Evolutionary conservation across 2,888 invertebrate genomes (phyloP), one percentile per base, ranked within the genome.

Genomic region (Malacosoma neustria): DNA sequence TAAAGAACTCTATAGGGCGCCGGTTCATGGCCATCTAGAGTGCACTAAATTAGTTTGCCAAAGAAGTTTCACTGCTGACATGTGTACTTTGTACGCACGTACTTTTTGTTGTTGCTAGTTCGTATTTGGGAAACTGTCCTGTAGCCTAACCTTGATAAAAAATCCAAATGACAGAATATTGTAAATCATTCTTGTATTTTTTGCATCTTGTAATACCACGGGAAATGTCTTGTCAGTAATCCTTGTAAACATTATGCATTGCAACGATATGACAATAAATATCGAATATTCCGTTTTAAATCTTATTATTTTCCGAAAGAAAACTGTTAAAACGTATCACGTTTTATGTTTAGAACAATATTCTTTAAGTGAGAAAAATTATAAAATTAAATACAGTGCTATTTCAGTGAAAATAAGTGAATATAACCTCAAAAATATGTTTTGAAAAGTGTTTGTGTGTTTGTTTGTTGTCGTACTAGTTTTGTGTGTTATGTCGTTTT

Each of bases 201-300:
- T n/a, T n/a, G n/a, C n/a, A n/a, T n/a, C n/a, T n/a, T n/a, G n/a
- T n/a, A n/a, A n/a, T n/a, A n/a, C n/a, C n/a, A n/a, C n/a, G n/a
- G 12, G 30, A 11, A 42, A 14, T 48, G 36, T 34, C 43, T n/a
- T n/a, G n/a, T n/a, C n/a, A n/a, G n/a, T n/a, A n/a, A n/a, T n/a
- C n/a, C n/a, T 57, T 57, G 57, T 60, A 60, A 60, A 60, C 60
- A 60, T 53, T 52, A 48, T 43, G 36, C 22, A 14, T 32, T 32
- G 11, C 13, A 13, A 13, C 22, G 13, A 32, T 13, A 32, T 32
- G 12, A 22, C n/a, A 30, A 14, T 34, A 22, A 32, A 13, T 32
- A 32, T 32, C 22, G 2, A 7, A 22, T 7, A 4, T 22, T 22
- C 9, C 5, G 5, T 22, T 22, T 5, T 5, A 22, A 7, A 4